A percentile compares a stretch with the other conserved stretches of the same genome.
Evolutionary conservation across 2,113 vertebrate genomes (phyloP).

Genomic region (Motacilla alba): DNA sequence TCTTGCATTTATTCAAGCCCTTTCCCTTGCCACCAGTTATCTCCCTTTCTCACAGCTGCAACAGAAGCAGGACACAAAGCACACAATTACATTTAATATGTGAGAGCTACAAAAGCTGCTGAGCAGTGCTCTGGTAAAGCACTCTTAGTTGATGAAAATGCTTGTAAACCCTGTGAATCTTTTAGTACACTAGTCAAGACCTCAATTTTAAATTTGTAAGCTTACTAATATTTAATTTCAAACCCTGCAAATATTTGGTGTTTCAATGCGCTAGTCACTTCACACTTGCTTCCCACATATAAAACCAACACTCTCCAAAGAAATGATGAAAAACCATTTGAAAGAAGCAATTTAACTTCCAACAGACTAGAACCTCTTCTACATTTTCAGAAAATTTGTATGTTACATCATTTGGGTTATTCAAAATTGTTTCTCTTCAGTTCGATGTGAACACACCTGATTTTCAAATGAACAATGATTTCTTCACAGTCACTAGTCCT

Average conservation of each 20-base stretch:
- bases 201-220: background rate
- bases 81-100: background rate
- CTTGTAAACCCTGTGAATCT: background rate
- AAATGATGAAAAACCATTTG: background rate
- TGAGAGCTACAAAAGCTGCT: background rate
- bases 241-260: background rate
- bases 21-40: background rate
- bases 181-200: background rate
- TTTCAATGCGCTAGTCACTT: background rate
- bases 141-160: background rate
- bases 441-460: background rate
- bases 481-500: background rate
- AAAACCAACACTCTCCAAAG: background rate
- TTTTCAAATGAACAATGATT: background rate
- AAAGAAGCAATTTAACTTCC: background rate
- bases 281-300: background rate
- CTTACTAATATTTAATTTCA: background rate
- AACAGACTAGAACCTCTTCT: background rate
- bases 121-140: background rate
- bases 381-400: background rate
- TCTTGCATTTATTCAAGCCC: background rate
- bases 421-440: background rate
- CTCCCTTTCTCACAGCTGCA: conserved; percentile 1
- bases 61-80: conserved; percentile 7
- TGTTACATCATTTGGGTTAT: background rate